Evolutionary conservation across 2,797 vertebrate genomes (phyloP), one percentile per base, ranked within the genome.

Genomic region (Falco rusticolus): DNA sequence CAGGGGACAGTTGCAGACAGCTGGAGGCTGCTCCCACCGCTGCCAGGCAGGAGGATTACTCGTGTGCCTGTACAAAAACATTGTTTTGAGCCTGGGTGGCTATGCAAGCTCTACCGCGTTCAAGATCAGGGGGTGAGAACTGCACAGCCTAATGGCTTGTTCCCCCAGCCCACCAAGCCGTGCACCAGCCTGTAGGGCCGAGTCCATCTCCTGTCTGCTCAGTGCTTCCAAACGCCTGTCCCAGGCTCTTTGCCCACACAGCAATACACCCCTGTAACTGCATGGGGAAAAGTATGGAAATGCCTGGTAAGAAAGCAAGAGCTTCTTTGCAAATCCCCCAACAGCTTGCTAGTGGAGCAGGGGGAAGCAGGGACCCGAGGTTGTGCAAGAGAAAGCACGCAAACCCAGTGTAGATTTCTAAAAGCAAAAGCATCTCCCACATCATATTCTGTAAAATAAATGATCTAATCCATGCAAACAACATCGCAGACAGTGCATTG

Each of bases 41-140:
- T 39, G 76, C 57, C 57, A 24, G 77, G 66, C 72, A 26, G 66
- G 22, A 18, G 47, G 20, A 31, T 31, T 9, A 20, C 15, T 22
- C 4, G 0, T 2, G 37, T 1, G 31, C 50, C 63, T 6, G 29
- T 1, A 47, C 25, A 16, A 14, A 17, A 21, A 19, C 0, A 4
- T 3, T 12, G 34, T 1, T 54, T 9, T 12, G 4, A 64, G 37
- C 56, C 64, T 1, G 0, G 5, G 3, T 0, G 51, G 71, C n/a
- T 14, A 19, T 0, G 2, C 4, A 5, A 77, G 29, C 53, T 31
- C 57, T 11, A 15, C 7, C 6, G 2, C 66, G 51, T 61, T 56
- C 5, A 1, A 28, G n/a, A 3, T 1, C n/a, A 8, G 43, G 37
- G n/a, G 10, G 18, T 7, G 59, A 29, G 69, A 33, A 2, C 1